These are phyloP conservation scores for Elephas maximus DNA, from an alignment of 2,113 vertebrate genomes.

Conservation along the genomic window DNA sequence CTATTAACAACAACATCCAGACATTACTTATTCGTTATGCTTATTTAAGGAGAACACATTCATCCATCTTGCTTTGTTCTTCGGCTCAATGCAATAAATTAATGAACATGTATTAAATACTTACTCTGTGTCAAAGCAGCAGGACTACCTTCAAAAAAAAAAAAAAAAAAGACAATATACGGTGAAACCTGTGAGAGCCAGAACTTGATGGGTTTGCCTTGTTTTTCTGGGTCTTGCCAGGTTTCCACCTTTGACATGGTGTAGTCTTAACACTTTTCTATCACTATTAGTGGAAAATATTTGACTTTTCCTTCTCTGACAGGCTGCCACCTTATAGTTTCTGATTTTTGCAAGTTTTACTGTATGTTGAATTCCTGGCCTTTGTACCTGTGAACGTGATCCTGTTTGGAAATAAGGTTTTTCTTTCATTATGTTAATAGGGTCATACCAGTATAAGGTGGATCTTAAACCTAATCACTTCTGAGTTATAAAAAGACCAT, in stretches of 20 bases:
- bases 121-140: neutral
- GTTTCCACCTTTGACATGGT: neutral
- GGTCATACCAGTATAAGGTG: neutral
- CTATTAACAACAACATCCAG: neutral
- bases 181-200: neutral
- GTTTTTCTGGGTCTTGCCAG: neutral
- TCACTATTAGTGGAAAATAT: neutral
- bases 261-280: neutral
- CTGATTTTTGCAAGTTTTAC: neutral
- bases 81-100: neutral
- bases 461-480: neutral
- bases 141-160: slow-evolving; percentile 13
- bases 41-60: slow-evolving; percentile 19
- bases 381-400: neutral
- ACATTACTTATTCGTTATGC: neutral
- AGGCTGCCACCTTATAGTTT: neutral
- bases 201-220: neutral
- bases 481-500: neutral
- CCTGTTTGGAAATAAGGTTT: neutral
- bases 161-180: neutral
- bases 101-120: neutral
- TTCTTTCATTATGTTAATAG: neutral
- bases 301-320: neutral
- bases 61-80: slow-evolving; percentile 11
- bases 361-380: neutral